A percentile compares a stretch with the other conserved stretches of the same genome.
These are phyloP conservation scores for Tipula unca DNA, from an alignment of 2,888 invertebrate genomes.

Conservation along the genomic window DNA sequence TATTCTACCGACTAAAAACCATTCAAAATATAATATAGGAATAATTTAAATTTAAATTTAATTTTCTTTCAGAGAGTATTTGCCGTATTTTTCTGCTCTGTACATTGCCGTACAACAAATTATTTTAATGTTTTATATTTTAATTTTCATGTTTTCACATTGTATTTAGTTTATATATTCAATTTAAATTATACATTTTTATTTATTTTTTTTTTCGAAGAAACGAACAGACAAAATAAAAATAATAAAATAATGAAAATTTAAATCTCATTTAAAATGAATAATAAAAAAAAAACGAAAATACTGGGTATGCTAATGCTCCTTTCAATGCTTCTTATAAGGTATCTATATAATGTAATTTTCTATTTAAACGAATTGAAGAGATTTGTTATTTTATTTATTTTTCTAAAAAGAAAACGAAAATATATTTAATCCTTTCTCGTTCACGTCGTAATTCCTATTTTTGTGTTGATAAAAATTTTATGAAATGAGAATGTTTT, in stretches of 20 bases:
- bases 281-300: neutral
- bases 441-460: neutral
- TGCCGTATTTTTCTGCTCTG: neutral
- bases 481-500: neutral
- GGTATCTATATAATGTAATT: neutral
- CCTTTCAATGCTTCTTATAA: neutral
- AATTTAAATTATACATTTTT: neutral
- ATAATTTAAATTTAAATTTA: neutral
- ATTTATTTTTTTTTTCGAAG: neutral
- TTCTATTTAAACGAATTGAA: constrained; percentile 4
- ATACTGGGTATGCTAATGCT: neutral
- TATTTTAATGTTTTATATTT: neutral
- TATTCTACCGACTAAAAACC: neutral
- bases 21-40: neutral
- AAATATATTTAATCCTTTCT: neutral
- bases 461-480: neutral
- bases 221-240: neutral
- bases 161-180: constrained; percentile 14
- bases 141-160: constrained; percentile 14
- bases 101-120: neutral
- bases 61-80: neutral
- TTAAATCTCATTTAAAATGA: neutral
- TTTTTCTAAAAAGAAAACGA: neutral
- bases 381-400: neutral
- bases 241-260: neutral